phyloP scores from a whole-genome alignment of 1,140 invertebrate species.

The Diorhabda carinulata region DNA sequence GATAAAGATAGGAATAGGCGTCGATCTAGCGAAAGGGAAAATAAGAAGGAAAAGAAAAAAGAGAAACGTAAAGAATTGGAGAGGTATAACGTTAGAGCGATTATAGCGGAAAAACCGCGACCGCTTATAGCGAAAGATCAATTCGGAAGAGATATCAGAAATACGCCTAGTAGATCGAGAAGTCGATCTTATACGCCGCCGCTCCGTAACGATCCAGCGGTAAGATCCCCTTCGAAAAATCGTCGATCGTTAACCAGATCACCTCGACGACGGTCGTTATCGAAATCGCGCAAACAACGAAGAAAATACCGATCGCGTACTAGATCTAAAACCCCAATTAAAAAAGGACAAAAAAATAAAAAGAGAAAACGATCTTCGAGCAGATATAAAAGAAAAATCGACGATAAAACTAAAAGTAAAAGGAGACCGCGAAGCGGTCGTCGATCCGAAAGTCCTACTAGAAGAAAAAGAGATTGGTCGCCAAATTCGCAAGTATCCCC shows the following conservation, averaged over 20 bases:
- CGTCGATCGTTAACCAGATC: slow-evolving; percentile 40
- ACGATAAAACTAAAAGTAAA: slow-evolving; percentile 35
- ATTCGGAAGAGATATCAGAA: slow-evolving; percentile 69
- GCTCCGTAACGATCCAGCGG: slow-evolving; percentile 29
- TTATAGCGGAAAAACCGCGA: slow-evolving; percentile 66
- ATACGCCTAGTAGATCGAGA: slow-evolving; percentile 41
- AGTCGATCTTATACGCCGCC: slow-evolving; percentile 29
- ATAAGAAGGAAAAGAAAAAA: slow-evolving; percentile 54
- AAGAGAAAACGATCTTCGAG: slow-evolving; percentile 42
- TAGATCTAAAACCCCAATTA: slow-evolving; percentile 50
- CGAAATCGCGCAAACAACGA: slow-evolving; percentile 44
- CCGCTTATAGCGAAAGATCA: slow-evolving; percentile 63
- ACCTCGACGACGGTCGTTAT: slow-evolving; percentile 29
- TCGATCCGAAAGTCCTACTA: slow-evolving; percentile 29
- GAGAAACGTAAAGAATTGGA: slow-evolving; percentile 75
- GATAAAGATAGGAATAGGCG: slow-evolving; percentile 39
- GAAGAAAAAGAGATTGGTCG: slow-evolving; percentile 38
- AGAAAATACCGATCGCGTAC: slow-evolving; percentile 50
- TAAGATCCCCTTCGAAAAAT: slow-evolving; percentile 33
- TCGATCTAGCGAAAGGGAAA: slow-evolving; percentile 36
- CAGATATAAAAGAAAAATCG: slow-evolving; percentile 34
- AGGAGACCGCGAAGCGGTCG: slow-evolving; percentile 28
- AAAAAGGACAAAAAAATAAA: slow-evolving; percentile 41
- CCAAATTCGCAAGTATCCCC: slow-evolving; percentile 40
- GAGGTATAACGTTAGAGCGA: slow-evolving; percentile 74